These are phyloP conservation scores for Papilio demoleus DNA, from an alignment of 2,888 invertebrate species.

Conservation along the genomic window DNA sequence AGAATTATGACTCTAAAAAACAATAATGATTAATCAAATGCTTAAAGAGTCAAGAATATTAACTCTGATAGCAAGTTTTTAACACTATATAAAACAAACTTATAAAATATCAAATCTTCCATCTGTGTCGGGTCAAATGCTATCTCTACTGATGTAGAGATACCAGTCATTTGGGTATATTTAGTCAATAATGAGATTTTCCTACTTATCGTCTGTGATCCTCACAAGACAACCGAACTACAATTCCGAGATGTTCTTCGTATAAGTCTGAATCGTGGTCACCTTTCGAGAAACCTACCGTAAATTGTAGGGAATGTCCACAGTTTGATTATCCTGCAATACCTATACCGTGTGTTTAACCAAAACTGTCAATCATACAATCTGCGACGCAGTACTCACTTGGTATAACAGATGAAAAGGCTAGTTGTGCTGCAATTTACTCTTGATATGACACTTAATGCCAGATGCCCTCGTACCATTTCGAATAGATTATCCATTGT, in stretches of 20 bases:
- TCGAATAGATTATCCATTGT: slow-evolving; percentile 21
- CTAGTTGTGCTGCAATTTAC: too few relatives aligned
- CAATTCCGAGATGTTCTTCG: too few relatives aligned
- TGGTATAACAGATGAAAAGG: too few relatives aligned
- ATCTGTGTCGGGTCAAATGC: slow-evolving; percentile 7
- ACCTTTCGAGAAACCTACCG: too few relatives aligned
- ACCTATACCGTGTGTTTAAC: too few relatives aligned
- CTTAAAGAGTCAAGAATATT: slow-evolving; percentile 9
- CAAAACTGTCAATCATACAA: not conserved
- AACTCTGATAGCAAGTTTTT: slow-evolving; percentile 10
- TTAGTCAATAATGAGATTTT: not conserved
- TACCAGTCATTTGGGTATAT: not conserved
- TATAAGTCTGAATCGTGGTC: not conserved
- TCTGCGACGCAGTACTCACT: not conserved
- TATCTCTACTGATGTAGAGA: too few relatives aligned
- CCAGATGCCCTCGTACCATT: slow-evolving; percentile 23
- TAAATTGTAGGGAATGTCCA: too few relatives aligned
- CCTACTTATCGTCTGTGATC: not conserved
- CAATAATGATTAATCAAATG: slow-evolving; percentile 14
- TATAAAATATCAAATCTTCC: slow-evolving; percentile 1
- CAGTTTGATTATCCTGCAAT: too few relatives aligned
- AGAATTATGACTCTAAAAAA: slow-evolving; percentile 22
- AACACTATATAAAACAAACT: not conserved
- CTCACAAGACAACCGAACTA: too few relatives aligned
- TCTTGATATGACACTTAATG: too few relatives aligned